Conservation (phyloP, 2,797 vertebrate species). For the Synaphobranchus kaupii region DNA sequence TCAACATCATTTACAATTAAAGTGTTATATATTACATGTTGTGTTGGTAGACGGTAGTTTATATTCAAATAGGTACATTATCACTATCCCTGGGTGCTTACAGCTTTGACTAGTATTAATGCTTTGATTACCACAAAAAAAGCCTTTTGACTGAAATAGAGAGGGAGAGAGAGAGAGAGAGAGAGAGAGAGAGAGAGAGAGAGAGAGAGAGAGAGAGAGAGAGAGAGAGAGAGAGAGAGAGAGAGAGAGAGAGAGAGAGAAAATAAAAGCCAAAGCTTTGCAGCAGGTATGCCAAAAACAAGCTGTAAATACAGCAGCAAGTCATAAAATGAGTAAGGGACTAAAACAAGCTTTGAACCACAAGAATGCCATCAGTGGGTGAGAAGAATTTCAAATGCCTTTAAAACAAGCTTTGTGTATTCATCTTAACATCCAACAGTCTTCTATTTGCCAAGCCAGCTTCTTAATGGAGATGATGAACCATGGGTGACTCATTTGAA, state of each 20-base stretch:
- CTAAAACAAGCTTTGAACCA: conserved; percentile 14
- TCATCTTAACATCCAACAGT: conserved; percentile 14
- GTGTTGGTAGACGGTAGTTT: too few species aligned
- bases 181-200: neutral
- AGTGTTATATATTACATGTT: neutral
- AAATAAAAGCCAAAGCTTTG: neutral
- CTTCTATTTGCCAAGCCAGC: conserved; percentile 17
- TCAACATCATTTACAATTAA: neutral
- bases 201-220: neutral
- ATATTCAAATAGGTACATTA: too few species aligned
- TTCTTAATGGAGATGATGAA: neutral
- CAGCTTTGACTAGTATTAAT: neutral
- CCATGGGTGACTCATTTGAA: neutral
- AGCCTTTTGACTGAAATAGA: neutral
- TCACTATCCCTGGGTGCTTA: neutral
- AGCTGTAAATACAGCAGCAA: conserved; percentile 1
- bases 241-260: neutral
- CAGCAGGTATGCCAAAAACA: neutral
- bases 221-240: neutral
- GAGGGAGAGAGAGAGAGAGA: neutral
- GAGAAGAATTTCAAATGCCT: conserved; percentile 29
- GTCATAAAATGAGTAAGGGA: neutral
- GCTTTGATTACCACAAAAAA: neutral
- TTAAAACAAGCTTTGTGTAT: neutral
- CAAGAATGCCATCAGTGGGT: conserved; percentile 20